phyloP scores from a whole-genome alignment of 2,113 vertebrate genomes.

The Lepidothrix coronata region DNA sequence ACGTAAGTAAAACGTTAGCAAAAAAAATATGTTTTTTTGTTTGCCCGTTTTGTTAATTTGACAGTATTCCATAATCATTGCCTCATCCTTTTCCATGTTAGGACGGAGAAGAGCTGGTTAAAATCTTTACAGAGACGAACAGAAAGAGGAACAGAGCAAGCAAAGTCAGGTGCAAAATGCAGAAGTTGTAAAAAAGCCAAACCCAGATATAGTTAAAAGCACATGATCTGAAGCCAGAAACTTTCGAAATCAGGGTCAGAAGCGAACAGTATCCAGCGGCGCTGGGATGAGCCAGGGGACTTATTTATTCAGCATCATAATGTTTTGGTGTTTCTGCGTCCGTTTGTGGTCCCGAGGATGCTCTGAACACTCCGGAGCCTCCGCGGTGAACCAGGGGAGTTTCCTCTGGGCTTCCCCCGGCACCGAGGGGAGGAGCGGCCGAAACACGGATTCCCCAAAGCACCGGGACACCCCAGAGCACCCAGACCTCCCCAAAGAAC shows the following conservation, averaged over 20 bases:
- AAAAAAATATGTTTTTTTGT: not conserved
- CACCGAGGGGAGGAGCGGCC: not conserved
- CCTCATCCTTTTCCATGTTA: not conserved
- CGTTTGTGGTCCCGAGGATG: not conserved
- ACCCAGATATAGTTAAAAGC: not conserved
- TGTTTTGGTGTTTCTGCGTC: fast-evolving
- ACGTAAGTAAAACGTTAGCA: not conserved
- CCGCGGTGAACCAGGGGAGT: not conserved
- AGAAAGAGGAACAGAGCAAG: not conserved
- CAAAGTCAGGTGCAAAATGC: not conserved
- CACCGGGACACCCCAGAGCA: not conserved
- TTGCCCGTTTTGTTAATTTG: not conserved
- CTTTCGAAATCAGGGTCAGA: fast-evolving
- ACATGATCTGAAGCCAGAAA: fast-evolving
- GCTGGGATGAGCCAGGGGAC: not conserved
- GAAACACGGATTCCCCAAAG: not conserved
- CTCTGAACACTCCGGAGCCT: not conserved
- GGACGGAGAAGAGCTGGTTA: not conserved
- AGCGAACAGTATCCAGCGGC: fast-evolving
- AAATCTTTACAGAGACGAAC: not conserved
- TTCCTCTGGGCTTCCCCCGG: not conserved
- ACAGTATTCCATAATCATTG: not conserved
- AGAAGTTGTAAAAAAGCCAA: not conserved
- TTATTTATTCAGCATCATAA: fast-evolving
- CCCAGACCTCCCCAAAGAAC: not conserved